phyloP scores from a whole-genome alignment of 1,140 invertebrate species.

The Bombus vancouverensis region DNA sequence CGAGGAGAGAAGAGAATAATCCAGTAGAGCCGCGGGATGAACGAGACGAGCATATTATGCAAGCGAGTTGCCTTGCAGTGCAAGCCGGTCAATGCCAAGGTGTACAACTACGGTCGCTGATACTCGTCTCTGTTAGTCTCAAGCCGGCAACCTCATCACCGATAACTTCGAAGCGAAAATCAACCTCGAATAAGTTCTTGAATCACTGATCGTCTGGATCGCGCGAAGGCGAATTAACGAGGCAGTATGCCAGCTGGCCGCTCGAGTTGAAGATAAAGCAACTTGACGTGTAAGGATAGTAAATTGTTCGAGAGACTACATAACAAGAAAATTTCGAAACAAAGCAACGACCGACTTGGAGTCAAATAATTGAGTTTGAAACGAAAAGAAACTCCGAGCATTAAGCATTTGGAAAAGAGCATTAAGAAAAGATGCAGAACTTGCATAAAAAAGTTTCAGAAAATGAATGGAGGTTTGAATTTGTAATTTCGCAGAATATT shows the following conservation, averaged over 20 bases:
- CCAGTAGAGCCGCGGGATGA: constrained; percentile 72
- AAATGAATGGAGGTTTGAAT: no score
- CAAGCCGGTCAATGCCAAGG: constrained; percentile 82
- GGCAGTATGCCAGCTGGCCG: neutral
- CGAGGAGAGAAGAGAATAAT: constrained; percentile 41
- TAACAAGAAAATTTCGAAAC: neutral
- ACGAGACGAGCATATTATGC: constrained; percentile 80
- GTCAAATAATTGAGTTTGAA: no score
- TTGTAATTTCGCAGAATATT: no score
- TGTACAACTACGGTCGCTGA: constrained; percentile 70
- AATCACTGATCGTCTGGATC: neutral
- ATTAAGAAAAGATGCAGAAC: no score
- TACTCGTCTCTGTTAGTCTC: constrained; percentile 57
- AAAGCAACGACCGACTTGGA: neutral
- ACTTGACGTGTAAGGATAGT: neutral
- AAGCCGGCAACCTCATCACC: constrained; percentile 39
- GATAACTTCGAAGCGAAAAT: constrained; percentile 12
- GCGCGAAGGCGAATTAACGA: neutral
- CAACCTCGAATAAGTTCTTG: neutral
- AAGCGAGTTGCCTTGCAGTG: constrained; percentile 75
- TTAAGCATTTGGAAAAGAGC: no score
- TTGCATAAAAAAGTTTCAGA: no score
- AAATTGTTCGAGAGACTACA: neutral
- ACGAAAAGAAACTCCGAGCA: no score
- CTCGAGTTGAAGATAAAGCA: neutral